A percentile compares a stretch with the other conserved stretches of the same genome.
Conservation (phyloP, 2,797 vertebrate genomes). For the Propithecus deckenii region DNA sequence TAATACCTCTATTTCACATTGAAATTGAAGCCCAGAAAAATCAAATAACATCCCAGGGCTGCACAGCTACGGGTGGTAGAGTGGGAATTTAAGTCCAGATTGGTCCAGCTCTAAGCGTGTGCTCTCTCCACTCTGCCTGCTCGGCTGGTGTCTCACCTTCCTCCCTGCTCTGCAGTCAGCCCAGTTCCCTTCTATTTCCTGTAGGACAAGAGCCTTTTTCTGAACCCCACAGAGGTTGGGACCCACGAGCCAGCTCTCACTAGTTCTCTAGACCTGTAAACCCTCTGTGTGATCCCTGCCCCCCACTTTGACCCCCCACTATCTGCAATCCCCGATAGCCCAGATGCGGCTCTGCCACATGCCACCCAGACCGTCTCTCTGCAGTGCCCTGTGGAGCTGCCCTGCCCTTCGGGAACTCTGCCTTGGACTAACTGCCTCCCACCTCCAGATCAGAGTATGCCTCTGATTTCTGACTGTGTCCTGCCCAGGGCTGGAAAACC, state of each 20-base stretch:
- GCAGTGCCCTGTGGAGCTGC: neutral
- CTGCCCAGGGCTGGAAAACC: neutral
- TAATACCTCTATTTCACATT: neutral
- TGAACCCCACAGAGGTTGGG: neutral
- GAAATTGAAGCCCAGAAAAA: neutral
- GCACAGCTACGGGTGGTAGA: neutral
- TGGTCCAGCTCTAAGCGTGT: neutral
- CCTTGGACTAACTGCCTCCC: neutral
- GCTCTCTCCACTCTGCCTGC: neutral
- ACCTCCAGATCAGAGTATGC: neutral
- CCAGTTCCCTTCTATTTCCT: neutral
- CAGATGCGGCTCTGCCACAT: neutral
- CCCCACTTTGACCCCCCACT: neutral
- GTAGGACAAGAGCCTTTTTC: neutral
- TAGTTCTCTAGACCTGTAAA: neutral
- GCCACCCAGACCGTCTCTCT: neutral
- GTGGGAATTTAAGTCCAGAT: neutral
- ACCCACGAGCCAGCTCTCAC: neutral
- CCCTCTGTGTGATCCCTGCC: neutral
- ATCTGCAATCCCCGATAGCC: neutral
- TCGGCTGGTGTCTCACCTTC: neutral
- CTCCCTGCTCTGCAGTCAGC: neutral
- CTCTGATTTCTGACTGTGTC: neutral
- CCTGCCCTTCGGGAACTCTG: neutral
- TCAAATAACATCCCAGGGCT: neutral